Percentiles rank a stretch among this genome's conserved stretches.
Evolutionary conservation across 2,113 vertebrate genomes (phyloP).

Genomic region (Urocynchramus pylzowi): DNA sequence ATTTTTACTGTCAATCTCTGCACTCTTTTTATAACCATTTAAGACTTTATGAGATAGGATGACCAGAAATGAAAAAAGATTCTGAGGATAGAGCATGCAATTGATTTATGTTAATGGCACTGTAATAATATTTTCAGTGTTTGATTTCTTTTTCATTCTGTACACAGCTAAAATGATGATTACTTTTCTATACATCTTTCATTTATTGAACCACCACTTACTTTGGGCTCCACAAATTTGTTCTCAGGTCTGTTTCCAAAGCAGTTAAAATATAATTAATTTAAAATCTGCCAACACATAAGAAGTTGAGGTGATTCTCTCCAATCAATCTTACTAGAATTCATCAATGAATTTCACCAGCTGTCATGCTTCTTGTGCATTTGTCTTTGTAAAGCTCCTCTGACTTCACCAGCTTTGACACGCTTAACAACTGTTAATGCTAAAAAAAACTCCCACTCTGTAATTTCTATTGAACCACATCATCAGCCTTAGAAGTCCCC

Average conservation of each 20-base stretch:
- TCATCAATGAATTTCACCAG: slow-evolving; percentile 41
- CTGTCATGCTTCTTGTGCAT: background rate
- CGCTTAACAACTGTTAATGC: background rate
- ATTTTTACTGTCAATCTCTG: slow-evolving; percentile 28
- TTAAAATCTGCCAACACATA: background rate
- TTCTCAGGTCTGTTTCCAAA: slow-evolving; percentile 7
- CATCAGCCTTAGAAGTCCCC: background rate
- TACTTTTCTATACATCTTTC: slow-evolving; percentile 8
- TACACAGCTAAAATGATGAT: slow-evolving; percentile 42
- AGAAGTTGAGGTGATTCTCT: slow-evolving; percentile 14
- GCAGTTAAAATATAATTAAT: slow-evolving; percentile 43
- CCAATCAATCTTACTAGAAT: slow-evolving; percentile 24
- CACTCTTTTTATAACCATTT: slow-evolving; percentile 37
- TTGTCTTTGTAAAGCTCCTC: slow-evolving; percentile 26
- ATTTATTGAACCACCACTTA: background rate
- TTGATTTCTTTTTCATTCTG: slow-evolving; percentile 54
- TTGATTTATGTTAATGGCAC: slow-evolving; percentile 52
- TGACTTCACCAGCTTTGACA: slow-evolving; percentile 27
- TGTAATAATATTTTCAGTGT: slow-evolving; percentile 50
- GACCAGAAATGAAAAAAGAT: slow-evolving; percentile 46
- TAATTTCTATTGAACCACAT: slow-evolving; percentile 38
- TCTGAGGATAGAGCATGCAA: background rate
- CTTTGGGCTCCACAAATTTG: background rate
- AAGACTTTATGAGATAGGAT: slow-evolving; percentile 39
- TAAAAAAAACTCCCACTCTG: background rate